Evolutionary conservation across 2,888 invertebrate genomes (phyloP), one percentile per base, ranked within the genome.

Genomic region (Philopedon plagiatum): DNA sequence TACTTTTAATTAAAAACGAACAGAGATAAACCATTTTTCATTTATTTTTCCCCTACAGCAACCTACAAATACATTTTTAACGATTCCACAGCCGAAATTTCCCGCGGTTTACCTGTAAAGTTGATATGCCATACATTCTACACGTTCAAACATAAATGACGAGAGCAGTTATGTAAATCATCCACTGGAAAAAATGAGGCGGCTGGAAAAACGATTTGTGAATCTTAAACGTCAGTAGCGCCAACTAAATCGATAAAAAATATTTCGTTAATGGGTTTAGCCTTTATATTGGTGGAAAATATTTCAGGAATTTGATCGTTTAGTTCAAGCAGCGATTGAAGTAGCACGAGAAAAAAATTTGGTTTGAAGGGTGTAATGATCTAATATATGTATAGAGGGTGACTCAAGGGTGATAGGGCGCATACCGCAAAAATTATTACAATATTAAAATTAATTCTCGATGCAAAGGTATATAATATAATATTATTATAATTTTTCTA

Each of bases 151-250:
- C 57, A 57, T 29, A 51, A 29, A 37, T 41, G 70, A 51, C 70
- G 49, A 51, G 34, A 29, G 51, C 64, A 70, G 63, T 70, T 70
- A 70, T 70, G 70, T 70, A 70, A 70, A 70, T 70, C 51, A 64
- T 64, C 32, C 49, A 19, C 15, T 15, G 51, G 64, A 70, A 70
- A 70, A 65, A 56, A 63, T 63, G 63, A 54, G 63, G 39, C 29
- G 49, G 23, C 54, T 18, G 64, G 29, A 39, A 65, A 65, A 65
- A 37, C 64, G 64, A 56, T 65, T 65, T 65, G 29, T 54, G 26
- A 39, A 54, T 21, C 39, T 65, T 37, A 34, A 21, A 23, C 11
- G 2, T 39, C 64, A 64, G 64, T 39, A 39, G 39, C 54, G 64
- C 29, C 23, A 32, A 19, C 23, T 39, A 15, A 19, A 57, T 29